Percentiles rank a stretch among this genome's conserved stretches.
Conservation (phyloP, 1,140 invertebrate genomes). For the Lordiphosa stackelbergi region DNA sequence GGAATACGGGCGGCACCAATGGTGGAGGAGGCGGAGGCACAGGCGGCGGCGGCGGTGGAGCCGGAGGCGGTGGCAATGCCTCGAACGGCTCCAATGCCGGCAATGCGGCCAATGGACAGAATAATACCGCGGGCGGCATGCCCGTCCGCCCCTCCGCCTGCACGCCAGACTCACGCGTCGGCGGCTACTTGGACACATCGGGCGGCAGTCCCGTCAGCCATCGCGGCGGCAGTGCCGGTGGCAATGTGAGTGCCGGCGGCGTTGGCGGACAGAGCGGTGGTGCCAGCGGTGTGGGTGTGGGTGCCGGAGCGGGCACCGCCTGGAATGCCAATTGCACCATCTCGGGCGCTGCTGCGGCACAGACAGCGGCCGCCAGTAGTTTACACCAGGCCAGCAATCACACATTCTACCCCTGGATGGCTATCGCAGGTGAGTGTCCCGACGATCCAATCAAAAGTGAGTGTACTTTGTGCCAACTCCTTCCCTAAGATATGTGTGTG, state of each 20-base stretch:
- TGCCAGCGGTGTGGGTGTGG: slow-evolving; percentile 80
- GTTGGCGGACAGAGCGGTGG: slow-evolving; percentile 79
- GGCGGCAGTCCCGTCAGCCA: slow-evolving; percentile 87
- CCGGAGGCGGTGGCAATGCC: slow-evolving; percentile 76
- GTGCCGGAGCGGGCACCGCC: slow-evolving; percentile 79
- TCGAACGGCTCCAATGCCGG: slow-evolving; percentile 68
- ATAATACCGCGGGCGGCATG: slow-evolving; percentile 78
- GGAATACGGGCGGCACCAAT: slow-evolving; percentile 82
- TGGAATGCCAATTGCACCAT: slow-evolving; percentile 77
- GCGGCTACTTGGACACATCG: slow-evolving; percentile 81
- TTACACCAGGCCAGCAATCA: slow-evolving; percentile 93
- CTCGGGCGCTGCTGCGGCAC: slow-evolving; percentile 82
- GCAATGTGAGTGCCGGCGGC: slow-evolving; percentile 84
- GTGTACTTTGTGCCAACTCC: slow-evolving; percentile 47
- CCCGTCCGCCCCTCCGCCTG: slow-evolving; percentile 89
- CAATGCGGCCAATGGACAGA: slow-evolving; percentile 80
- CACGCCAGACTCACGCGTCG: slow-evolving; percentile 88
- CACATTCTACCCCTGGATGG: slow-evolving; percentile 98
- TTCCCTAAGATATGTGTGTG: slow-evolving; percentile 5
- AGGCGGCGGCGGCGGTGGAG: slow-evolving; percentile 56
- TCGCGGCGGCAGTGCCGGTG: slow-evolving; percentile 82
- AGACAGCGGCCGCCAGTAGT: slow-evolving; percentile 88
- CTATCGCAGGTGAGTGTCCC: slow-evolving; percentile 92
- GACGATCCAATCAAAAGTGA: slow-evolving; percentile 72
- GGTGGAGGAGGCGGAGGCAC: slow-evolving; percentile 55